Conservation (phyloP, 2,797 vertebrate species). For the Setipinna tenuifilis region DNA sequence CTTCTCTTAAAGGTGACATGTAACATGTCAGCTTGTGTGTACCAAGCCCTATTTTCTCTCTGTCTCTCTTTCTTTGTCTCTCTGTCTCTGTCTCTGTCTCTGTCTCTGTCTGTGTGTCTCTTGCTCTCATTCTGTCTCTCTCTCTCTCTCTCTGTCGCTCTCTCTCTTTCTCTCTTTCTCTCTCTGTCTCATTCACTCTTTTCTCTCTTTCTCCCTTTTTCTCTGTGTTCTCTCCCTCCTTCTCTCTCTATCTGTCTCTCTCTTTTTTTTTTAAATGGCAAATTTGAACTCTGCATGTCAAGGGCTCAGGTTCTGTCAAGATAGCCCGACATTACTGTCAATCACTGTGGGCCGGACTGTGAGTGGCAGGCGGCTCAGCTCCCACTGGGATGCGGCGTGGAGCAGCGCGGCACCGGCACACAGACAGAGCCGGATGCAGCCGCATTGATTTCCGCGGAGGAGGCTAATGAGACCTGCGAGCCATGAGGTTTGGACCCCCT, state of each 20-base stretch:
- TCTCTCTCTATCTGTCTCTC: constrained; percentile 26
- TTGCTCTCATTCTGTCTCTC: constrained; percentile 25
- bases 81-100: background rate
- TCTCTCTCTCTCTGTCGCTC: background rate
- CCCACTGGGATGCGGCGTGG: background rate
- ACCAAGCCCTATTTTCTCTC: background rate
- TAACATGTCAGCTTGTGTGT: background rate
- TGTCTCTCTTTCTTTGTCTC: background rate
- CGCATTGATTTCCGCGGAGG: constrained; percentile 11
- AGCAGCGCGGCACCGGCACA: background rate
- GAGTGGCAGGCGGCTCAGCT: background rate
- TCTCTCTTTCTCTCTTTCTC: background rate
- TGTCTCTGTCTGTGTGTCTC: constrained; percentile 28
- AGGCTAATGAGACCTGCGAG: constrained; percentile 13
- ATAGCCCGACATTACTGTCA: constrained; percentile 26
- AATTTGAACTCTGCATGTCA: constrained; percentile 22
- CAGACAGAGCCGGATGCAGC: background rate
- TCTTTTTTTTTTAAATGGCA: background rate
- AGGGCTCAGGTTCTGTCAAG: background rate
- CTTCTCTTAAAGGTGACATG: constrained; percentile 3
- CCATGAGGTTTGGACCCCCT: background rate
- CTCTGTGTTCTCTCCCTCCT: constrained; percentile 26
- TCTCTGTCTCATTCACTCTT: background rate
- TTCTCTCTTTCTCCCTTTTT: background rate
- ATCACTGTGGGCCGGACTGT: background rate